Base-by-base conservation (phyloP, 2,113 vertebrate genomes). In the Echinops telfairi region DNA sequence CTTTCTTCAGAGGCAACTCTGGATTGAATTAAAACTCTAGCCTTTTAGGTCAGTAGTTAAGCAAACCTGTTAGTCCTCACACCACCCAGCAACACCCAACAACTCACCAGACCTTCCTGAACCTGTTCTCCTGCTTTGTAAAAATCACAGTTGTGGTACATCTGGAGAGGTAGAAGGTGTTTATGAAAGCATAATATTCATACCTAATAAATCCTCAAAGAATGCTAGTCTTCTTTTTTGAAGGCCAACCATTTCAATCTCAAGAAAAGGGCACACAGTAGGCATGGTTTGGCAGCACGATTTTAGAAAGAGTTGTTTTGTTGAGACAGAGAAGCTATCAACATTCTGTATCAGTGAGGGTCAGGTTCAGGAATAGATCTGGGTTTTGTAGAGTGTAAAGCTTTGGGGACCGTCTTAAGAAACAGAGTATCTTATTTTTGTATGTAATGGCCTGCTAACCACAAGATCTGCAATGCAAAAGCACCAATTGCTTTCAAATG, bases 111-210 rank as follows among this genome's bases (percentile, higher is more conserved):
- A 33, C 40, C n/a, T 71, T 58, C 29, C 33, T 43, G 19, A 87
- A 81, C 83, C 64, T 79, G 25, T 25, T 47, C 31, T 9, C 60
- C 43, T 0, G 22, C 83, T 66, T 85, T 66, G 76, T 75, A 66
- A 71, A 88, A 88, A 58, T 4, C 58, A 88, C 83, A 71, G 84
- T 83, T 16, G 27, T 5, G 25, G 3, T 31, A 36, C 79, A 57
- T 75, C 68, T 90, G 57, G 85, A 73, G 70, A 92, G 75, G 85
- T 62, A n/a, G n/a, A 31, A 15, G 57, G 43, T 62, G 7, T 82
- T 78, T 75, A 19, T 43, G 60, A 82, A 81, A 87, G 58, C 86
- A 75, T 0, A 15, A n/a, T 19, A 33, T 73, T 38, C 3, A 27
- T 66, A 68, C 2, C 0, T 19, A 81, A 17, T 64, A 76, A 75